phyloP scores from a whole-genome alignment of 2,888 invertebrate genomes.

The Polietes domitor region DNA sequence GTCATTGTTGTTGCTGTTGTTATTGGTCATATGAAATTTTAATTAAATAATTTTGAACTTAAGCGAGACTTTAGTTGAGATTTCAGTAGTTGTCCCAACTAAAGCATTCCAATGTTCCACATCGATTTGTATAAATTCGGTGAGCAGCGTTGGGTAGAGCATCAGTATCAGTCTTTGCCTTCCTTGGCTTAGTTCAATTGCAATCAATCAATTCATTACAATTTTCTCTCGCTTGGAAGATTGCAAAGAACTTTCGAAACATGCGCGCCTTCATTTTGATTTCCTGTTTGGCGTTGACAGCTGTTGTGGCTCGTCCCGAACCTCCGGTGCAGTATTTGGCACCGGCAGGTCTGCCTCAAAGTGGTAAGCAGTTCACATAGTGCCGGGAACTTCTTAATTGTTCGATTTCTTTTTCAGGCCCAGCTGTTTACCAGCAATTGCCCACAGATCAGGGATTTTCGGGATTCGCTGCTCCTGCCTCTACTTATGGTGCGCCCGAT shows the following conservation, averaged over 20 bases:
- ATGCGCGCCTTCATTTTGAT: constrained; percentile 78
- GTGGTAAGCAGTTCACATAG: constrained; percentile 75
- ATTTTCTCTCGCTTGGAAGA: too few species aligned
- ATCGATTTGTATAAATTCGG: constrained; percentile 59
- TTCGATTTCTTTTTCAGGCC: constrained; percentile 60
- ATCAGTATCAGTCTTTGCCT: constrained; percentile 54
- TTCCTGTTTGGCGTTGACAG: constrained; percentile 75
- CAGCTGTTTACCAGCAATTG: constrained; percentile 75
- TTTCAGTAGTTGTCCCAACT: not conserved
- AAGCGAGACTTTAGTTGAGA: constrained; percentile 12
- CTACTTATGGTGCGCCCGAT: constrained; percentile 66
- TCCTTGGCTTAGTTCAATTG: constrained; percentile 37
- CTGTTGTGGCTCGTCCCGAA: constrained; percentile 77
- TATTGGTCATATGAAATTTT: constrained; percentile 19
- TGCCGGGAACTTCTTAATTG: not conserved
- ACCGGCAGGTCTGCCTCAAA: constrained; percentile 79
- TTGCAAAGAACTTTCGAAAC: constrained; percentile 47
- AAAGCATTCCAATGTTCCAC: constrained; percentile 2
- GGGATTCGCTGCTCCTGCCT: constrained; percentile 69
- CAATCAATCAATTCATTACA: constrained; percentile 11
- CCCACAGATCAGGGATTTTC: constrained; percentile 73
- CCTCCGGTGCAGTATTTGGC: constrained; percentile 73
- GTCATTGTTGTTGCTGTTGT: not conserved
- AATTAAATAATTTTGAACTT: constrained; percentile 28
- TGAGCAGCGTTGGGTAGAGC: constrained; percentile 20